phyloP scores from a whole-genome alignment of 2,888 invertebrate species.

The Lycocerus yunnanus region DNA sequence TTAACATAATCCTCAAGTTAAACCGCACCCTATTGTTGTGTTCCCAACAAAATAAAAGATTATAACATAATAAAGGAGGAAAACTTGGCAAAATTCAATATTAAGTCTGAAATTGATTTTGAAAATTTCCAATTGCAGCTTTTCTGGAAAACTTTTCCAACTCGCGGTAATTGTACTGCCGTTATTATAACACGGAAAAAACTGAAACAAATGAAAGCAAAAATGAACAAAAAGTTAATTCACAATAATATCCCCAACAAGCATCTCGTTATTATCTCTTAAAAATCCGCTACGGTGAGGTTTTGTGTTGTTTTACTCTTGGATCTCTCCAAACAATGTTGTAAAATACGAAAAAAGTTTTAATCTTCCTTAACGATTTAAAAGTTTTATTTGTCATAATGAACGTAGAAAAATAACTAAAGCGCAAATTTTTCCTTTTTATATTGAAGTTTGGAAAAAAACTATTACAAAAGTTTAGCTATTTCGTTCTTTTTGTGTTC shows the following conservation, averaged over 20 bases:
- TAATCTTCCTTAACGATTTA: slow-evolving; percentile 17
- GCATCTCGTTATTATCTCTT: slow-evolving; percentile 16
- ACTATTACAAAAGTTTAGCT: not conserved
- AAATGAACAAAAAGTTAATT: slow-evolving; percentile 9
- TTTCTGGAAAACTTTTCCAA: not conserved
- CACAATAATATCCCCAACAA: slow-evolving; percentile 9
- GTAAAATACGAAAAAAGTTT: slow-evolving; percentile 12
- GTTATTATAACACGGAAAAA: not conserved
- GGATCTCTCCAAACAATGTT: slow-evolving; percentile 8
- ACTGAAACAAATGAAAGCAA: slow-evolving; percentile 9
- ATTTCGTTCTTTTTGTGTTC: not conserved
- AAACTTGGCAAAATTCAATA: not conserved
- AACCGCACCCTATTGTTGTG: not conserved
- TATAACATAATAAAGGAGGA: not conserved
- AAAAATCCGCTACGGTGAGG: slow-evolving; percentile 10
- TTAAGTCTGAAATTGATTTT: not conserved
- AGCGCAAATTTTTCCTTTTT: not conserved
- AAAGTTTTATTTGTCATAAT: slow-evolving; percentile 10
- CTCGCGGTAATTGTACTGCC: not conserved
- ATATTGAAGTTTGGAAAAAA: not conserved
- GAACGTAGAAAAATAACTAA: not conserved
- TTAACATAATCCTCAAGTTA: not conserved
- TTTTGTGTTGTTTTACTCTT: slow-evolving; percentile 16
- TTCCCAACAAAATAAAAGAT: not conserved
- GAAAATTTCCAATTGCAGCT: not conserved